Percentiles rank a stretch among this genome's conserved stretches.
Evolutionary conservation across 2,797 vertebrate genomes (phyloP).

Genomic region (Brachyrhaphis roseni): DNA sequence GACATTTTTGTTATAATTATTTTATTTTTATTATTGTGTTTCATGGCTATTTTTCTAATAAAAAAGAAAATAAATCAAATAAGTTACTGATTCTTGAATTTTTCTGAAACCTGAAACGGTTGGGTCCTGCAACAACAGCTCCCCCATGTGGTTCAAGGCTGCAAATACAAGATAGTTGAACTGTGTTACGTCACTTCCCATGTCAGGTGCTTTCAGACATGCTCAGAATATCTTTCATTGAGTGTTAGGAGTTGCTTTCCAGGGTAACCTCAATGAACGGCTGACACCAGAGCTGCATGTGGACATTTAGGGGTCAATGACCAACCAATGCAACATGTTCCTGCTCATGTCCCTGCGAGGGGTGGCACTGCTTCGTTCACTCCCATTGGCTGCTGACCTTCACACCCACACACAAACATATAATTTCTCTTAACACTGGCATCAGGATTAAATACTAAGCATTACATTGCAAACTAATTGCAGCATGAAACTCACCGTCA

Average conservation of each 20-base stretch:
- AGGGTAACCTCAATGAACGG: background rate
- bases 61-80: background rate
- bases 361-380: slow-evolving; percentile 21
- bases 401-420: background rate
- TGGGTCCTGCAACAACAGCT: slow-evolving; percentile 14
- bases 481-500: background rate
- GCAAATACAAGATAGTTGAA: slow-evolving; percentile 13
- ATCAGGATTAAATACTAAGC: background rate
- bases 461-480: background rate
- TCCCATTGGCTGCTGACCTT: slow-evolving; percentile 44
- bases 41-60: slow-evolving; percentile 8
- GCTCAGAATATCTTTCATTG: background rate
- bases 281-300: slow-evolving; percentile 10
- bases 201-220: background rate
- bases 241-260: background rate
- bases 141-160: slow-evolving; percentile 39
- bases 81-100: background rate
- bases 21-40: background rate
- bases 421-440: background rate
- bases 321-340: background rate
- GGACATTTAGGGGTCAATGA: slow-evolving; percentile 21
- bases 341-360: background rate
- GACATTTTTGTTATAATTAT: background rate
- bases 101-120: background rate
- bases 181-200: background rate